These are phyloP conservation scores for Heliconius ethilla DNA, from an alignment of 2,888 invertebrate genomes.

Conservation along the genomic window DNA sequence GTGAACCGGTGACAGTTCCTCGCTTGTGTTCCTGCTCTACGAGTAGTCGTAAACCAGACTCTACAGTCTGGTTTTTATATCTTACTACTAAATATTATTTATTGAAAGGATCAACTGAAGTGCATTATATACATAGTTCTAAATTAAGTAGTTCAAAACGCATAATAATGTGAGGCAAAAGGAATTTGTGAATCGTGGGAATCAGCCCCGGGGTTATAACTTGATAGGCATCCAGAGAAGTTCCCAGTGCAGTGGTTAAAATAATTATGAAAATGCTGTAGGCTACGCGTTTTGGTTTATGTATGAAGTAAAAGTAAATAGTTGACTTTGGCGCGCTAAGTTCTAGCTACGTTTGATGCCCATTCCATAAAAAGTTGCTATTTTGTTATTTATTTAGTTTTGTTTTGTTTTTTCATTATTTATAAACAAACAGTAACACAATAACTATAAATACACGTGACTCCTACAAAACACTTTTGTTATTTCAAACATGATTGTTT, in stretches of 20 bases:
- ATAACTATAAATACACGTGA: not conserved
- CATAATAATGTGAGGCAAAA: conserved; percentile 14
- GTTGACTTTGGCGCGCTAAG: too few species aligned
- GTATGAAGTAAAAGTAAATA: not conserved
- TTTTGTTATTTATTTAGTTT: not conserved
- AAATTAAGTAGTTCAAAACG: conserved; percentile 24
- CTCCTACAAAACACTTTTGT: not conserved
- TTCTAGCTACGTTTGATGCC: too few species aligned
- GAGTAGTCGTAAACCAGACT: too few species aligned
- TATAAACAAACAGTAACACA: not conserved
- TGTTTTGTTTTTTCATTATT: not conserved
- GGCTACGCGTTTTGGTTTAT: conserved; percentile 14
- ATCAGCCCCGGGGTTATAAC: conserved; percentile 37
- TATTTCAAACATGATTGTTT: conserved; percentile 9
- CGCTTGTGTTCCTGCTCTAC: too few species aligned
- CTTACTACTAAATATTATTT: too few species aligned
- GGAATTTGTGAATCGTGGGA: conserved; percentile 40
- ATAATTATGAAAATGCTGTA: conserved; percentile 33
- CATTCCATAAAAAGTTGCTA: too few species aligned
- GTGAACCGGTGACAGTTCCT: too few species aligned
- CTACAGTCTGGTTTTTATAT: too few species aligned
- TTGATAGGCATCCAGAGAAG: conserved; percentile 34
- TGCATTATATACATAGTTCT: not conserved
- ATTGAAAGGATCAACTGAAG: not conserved
- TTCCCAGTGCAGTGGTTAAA: conserved; percentile 38